A percentile compares a stretch with the other conserved stretches of the same genome.
phyloP scores from a whole-genome alignment of 2,797 vertebrate genomes.

The Thalassophryne amazonica region DNA sequence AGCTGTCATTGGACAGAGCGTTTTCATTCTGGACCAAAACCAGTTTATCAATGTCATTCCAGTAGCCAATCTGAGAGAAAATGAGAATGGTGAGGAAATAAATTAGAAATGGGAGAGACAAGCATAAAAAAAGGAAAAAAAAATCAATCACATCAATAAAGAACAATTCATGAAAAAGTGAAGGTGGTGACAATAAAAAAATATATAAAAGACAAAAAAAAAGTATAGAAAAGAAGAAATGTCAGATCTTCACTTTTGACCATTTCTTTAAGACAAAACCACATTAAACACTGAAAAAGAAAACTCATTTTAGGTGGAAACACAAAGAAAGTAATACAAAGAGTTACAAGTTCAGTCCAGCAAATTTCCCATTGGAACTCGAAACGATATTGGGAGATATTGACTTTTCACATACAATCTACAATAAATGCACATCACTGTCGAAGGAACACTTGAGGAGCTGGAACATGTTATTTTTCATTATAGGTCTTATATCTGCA shows the following conservation, averaged over 20 bases:
- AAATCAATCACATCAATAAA: neutral
- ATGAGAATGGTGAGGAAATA: neutral
- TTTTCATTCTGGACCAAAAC: slow-evolving; percentile 95
- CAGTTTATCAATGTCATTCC: slow-evolving; percentile 97
- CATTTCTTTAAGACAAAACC: too few relatives aligned
- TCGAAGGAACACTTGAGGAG: slow-evolving; percentile 44
- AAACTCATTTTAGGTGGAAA: neutral
- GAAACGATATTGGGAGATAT: slow-evolving; percentile 46
- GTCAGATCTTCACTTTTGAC: too few relatives aligned
- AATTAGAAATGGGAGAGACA: neutral
- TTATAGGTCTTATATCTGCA: slow-evolving; percentile 18
- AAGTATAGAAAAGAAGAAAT: neutral
- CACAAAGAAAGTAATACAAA: neutral
- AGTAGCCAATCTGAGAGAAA: slow-evolving; percentile 90
- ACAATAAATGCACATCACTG: slow-evolving; percentile 46
- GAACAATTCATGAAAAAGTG: neutral
- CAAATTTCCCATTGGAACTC: slow-evolving; percentile 62
- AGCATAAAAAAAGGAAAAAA: neutral
- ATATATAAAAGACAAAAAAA: neutral
- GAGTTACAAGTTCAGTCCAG: slow-evolving; percentile 19
- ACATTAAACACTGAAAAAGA: too few relatives aligned
- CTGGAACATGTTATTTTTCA: slow-evolving; percentile 25
- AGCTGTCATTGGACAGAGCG: slow-evolving; percentile 88
- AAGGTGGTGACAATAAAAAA: neutral
- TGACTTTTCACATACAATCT: slow-evolving; percentile 38